Evolutionary conservation across 2,797 vertebrate genomes (phyloP).

Genomic region (Erithacus rubecula): DNA sequence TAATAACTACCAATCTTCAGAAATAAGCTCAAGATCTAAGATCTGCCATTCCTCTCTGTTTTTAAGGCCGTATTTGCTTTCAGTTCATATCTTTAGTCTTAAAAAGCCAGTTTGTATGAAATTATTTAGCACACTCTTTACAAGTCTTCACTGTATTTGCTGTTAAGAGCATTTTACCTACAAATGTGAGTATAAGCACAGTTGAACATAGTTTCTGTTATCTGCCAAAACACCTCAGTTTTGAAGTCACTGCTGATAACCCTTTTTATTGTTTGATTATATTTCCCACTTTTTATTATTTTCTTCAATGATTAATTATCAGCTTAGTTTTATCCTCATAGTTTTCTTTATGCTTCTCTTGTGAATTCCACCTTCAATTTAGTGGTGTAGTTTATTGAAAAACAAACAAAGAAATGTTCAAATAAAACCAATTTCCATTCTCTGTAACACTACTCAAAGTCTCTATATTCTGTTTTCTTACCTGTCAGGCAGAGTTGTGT

Average conservation of each 20-base stretch:
- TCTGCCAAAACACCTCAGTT: background rate
- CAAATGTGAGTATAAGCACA: background rate
- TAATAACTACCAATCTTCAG: background rate
- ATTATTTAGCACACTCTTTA: background rate
- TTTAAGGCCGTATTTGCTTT: background rate
- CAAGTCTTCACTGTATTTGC: background rate
- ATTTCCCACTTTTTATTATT: background rate
- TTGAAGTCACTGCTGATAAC: background rate
- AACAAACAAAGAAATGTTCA: background rate
- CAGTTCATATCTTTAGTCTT: background rate
- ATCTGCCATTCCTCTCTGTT: background rate
- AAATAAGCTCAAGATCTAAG: background rate
- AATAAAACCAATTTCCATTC: background rate
- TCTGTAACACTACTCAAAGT: background rate
- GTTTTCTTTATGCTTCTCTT: background rate
- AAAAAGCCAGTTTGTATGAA: background rate
- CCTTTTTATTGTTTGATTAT: background rate
- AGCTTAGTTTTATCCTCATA: background rate
- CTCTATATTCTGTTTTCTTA: background rate
- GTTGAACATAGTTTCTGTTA: background rate
- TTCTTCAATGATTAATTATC: background rate
- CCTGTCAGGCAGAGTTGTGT: background rate
- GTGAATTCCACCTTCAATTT: background rate
- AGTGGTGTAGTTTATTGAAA: background rate
- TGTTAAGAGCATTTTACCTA: background rate